Conservation (phyloP, 2,113 vertebrate species). For the Dasyornis broadbenti region DNA sequence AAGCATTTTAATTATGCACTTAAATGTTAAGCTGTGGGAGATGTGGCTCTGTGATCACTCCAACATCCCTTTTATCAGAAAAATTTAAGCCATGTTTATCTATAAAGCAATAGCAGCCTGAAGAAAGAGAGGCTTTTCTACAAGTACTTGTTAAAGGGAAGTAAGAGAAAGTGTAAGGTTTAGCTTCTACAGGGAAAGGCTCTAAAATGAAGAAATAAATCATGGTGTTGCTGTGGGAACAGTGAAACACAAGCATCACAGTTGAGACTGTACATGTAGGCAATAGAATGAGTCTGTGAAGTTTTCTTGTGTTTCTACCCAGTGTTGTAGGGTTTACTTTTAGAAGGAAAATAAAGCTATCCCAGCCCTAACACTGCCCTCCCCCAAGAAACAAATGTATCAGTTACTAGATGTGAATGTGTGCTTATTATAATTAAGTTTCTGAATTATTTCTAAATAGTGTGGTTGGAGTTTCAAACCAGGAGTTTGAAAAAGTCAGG, state of each 20-base stretch:
- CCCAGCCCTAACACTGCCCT: neutral
- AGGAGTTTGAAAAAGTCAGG: neutral
- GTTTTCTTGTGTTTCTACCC: neutral
- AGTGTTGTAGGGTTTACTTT: neutral
- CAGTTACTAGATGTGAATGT: neutral
- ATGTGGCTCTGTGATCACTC: neutral
- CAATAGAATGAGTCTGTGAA: neutral
- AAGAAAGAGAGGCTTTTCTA: neutral
- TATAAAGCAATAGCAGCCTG: neutral
- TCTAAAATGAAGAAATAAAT: neutral
- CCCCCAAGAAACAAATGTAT: neutral
- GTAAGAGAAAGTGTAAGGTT: neutral
- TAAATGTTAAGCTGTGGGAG: neutral
- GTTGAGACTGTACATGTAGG: neutral
- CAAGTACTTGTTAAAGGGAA: neutral
- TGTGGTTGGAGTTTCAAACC: neutral
- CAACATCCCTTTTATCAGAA: constrained; percentile 22
- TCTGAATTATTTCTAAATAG: neutral
- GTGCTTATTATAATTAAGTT: neutral
- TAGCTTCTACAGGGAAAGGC: neutral
- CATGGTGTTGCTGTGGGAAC: neutral
- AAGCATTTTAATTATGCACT: constrained; percentile 28
- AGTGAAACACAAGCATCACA: neutral
- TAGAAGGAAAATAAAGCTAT: neutral
- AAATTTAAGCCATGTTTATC: constrained; percentile 1